Evolutionary conservation across 2,113 vertebrate species (phyloP).

Genomic region (Tetrax tetrax): DNA sequence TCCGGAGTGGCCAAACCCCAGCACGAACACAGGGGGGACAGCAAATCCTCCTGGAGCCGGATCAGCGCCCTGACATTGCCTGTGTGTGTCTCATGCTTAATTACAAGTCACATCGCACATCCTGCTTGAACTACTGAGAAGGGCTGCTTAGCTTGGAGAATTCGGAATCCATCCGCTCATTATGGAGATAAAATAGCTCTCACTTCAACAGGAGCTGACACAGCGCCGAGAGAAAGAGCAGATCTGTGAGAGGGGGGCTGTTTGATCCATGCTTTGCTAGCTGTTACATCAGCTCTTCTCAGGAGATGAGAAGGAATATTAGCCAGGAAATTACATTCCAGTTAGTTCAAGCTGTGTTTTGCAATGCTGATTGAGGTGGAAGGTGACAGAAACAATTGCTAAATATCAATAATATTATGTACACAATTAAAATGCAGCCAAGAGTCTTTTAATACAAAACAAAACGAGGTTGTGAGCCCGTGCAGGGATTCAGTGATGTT

Average conservation of each 20-base stretch:
- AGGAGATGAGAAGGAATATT: conserved; percentile 37
- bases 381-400: conserved; percentile 33
- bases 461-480: not conserved
- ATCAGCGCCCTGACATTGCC: not conserved
- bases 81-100: not conserved
- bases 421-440: conserved; percentile 44
- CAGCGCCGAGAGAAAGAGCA: not conserved
- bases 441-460: not conserved
- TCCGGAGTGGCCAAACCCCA: not conserved
- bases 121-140: not conserved
- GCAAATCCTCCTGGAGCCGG: not conserved
- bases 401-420: conserved; percentile 48
- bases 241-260: not conserved
- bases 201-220: not conserved
- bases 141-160: not conserved
- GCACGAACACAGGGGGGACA: rapidly evolving
- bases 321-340: conserved; percentile 21
- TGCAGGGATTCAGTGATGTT: not conserved
- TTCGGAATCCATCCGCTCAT: not conserved
- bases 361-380: conserved; percentile 38
- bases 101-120: not conserved
- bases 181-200: not conserved
- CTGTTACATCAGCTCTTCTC: not conserved
- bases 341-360: conserved; percentile 29
- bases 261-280: not conserved